A percentile compares a stretch with the other conserved stretches of the same genome.
phyloP scores from a whole-genome alignment of 2,113 vertebrate species.

The Hepsetus odoe region DNA sequence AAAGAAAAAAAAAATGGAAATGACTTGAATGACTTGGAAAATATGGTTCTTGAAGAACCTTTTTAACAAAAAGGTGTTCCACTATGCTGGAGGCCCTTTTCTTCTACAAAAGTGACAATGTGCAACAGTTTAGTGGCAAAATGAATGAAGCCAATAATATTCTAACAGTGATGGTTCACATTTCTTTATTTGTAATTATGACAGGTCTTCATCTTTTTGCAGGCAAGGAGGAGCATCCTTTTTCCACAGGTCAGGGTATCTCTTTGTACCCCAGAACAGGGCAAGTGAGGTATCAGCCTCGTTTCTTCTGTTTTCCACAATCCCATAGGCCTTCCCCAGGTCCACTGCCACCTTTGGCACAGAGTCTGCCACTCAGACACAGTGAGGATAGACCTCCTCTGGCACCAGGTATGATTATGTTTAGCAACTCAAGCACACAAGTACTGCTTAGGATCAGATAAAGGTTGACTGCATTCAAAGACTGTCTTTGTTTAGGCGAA shows the following conservation, averaged over 20 bases:
- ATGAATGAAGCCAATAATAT: background rate
- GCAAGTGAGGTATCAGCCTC: slow-evolving; percentile 35
- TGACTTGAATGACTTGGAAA: too few relatives aligned
- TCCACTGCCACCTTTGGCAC: slow-evolving; percentile 29
- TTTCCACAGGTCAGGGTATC: background rate
- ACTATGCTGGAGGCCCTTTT: too few relatives aligned
- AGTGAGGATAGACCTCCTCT: slow-evolving; percentile 5
- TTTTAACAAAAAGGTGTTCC: too few relatives aligned
- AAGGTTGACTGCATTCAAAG: slow-evolving; percentile 7
- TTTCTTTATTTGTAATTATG: background rate
- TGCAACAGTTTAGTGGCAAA: background rate
- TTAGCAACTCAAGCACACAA: slow-evolving; percentile 14
- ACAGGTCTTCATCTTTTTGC: background rate
- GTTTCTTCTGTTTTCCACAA: slow-evolving; percentile 38
- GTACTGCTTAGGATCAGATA: slow-evolving; percentile 4
- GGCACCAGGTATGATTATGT: slow-evolving; percentile 24
- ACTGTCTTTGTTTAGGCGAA: slow-evolving; percentile 23
- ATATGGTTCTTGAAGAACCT: too few relatives aligned
- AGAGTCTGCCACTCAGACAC: slow-evolving; percentile 8
- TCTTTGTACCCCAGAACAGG: background rate
- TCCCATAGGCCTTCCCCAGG: slow-evolving; percentile 5
- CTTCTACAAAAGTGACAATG: background rate
- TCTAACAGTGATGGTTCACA: background rate
- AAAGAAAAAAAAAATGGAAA: too few relatives aligned
- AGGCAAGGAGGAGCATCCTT: background rate